Evolutionary conservation across 1,140 invertebrate genomes (phyloP).

Genomic region (Ostrea edulis): DNA sequence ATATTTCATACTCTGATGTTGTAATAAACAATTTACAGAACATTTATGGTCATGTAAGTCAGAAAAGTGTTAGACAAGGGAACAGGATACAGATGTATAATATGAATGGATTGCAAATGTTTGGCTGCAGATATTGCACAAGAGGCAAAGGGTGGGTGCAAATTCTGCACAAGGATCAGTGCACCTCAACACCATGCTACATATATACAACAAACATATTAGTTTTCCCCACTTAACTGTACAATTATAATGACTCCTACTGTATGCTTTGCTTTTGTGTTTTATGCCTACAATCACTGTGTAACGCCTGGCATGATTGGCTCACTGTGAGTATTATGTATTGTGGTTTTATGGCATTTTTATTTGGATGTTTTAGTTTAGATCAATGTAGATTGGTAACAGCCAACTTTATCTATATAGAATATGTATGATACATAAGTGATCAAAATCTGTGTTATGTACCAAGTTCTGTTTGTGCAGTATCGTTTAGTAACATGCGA

Average conservation of each 20-base stretch:
- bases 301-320: background rate
- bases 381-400: background rate
- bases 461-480: too few relatives aligned
- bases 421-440: background rate
- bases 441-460: background rate
- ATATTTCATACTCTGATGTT: background rate
- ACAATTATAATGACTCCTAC: background rate
- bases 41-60: conserved; percentile 39
- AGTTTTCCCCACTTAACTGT: background rate
- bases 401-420: background rate
- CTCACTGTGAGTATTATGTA: conserved; percentile 3
- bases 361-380: background rate
- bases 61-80: background rate
- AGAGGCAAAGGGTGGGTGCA: background rate
- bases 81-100: background rate
- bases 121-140: background rate
- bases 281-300: background rate
- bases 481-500: too few relatives aligned
- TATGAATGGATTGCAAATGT: background rate
- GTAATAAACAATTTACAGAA: conserved; percentile 1
- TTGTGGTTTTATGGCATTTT: background rate
- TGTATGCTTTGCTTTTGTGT: conserved; percentile 6
- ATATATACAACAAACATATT: background rate
- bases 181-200: background rate
- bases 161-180: background rate